These are phyloP conservation scores for Microplitis mediator DNA, from an alignment of 1,140 invertebrate species.

Conservation along the genomic window DNA sequence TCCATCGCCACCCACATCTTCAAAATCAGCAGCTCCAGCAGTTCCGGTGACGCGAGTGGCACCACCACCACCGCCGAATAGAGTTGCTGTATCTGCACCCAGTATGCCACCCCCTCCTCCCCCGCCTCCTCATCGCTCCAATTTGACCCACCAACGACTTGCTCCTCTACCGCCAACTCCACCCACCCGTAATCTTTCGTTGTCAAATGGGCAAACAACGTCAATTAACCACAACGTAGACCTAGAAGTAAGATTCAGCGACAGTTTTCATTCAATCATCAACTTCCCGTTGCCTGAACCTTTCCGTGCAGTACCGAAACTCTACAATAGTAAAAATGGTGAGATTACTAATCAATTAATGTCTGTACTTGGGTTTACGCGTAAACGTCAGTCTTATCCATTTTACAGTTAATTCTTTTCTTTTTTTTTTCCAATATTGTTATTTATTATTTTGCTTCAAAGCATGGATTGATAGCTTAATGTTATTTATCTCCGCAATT, in stretches of 20 bases:
- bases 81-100: slow-evolving; percentile 46
- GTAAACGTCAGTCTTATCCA: slow-evolving; percentile 16
- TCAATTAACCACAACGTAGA: slow-evolving; percentile 48
- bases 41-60: slow-evolving; percentile 41
- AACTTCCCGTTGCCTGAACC: slow-evolving; percentile 62
- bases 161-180: slow-evolving; percentile 44
- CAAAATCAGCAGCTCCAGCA: slow-evolving; percentile 5
- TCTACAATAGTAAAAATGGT: slow-evolving; percentile 67
- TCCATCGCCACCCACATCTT: slow-evolving; percentile 56
- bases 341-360: slow-evolving; percentile 36
- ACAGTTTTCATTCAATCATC: slow-evolving; percentile 60
- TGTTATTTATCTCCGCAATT: neutral
- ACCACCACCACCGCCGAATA: slow-evolving; percentile 54
- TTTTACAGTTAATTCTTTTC: slow-evolving; percentile 14
- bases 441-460: neutral
- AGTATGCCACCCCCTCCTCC: slow-evolving; percentile 57
- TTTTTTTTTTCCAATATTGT: neutral
- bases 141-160: slow-evolving; percentile 46
- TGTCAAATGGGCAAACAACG: slow-evolving; percentile 46
- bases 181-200: slow-evolving; percentile 45
- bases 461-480: neutral
- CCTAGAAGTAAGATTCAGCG: slow-evolving; percentile 61
- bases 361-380: slow-evolving; percentile 21
- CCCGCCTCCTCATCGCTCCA: slow-evolving; percentile 50
- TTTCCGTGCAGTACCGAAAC: slow-evolving; percentile 60